These are phyloP conservation scores for Gallirallus australis DNA, from an alignment of 2,797 vertebrate genomes.

Conservation along the genomic window DNA sequence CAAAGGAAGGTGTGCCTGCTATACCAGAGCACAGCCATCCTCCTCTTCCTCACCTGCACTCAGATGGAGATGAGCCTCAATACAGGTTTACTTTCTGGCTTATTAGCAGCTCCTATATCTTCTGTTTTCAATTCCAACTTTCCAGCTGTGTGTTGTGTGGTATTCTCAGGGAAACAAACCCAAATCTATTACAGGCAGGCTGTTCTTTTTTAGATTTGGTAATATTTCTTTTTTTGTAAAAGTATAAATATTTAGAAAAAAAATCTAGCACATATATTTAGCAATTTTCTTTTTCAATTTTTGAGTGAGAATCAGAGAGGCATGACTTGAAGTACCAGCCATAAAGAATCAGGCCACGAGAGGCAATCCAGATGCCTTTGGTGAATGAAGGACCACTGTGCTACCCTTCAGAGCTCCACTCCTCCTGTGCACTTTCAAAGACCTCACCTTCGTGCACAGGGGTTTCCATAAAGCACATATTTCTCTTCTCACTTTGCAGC, in stretches of 20 bases:
- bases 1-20: fast-evolving
- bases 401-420: neutral
- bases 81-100: neutral
- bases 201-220: neutral
- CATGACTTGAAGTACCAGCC: neutral
- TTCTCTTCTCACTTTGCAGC: neutral
- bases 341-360: neutral
- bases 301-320: neutral
- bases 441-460: neutral
- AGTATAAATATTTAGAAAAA: neutral
- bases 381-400: neutral
- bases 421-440: neutral
- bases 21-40: neutral
- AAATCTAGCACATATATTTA: neutral
- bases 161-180: neutral
- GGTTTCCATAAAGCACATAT: neutral
- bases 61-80: neutral
- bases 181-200: neutral
- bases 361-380: neutral
- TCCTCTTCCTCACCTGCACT: neutral
- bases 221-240: neutral
- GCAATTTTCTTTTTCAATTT: neutral
- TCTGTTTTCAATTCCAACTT: neutral
- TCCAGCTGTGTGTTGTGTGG: neutral
- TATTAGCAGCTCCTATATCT: neutral